phyloP scores from a whole-genome alignment of 2,888 invertebrate species.

The Molanna angustata region DNA sequence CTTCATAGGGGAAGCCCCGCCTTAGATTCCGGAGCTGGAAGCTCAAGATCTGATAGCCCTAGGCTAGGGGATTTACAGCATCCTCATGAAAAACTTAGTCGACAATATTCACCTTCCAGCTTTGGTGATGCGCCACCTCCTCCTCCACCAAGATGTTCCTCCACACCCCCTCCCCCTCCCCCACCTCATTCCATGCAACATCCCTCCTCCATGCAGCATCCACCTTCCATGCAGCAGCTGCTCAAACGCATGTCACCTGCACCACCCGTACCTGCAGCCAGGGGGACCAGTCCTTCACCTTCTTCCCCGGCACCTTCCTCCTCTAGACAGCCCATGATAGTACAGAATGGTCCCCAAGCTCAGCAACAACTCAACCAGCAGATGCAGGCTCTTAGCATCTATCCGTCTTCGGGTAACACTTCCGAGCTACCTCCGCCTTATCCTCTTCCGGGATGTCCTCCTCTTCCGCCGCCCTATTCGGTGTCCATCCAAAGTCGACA shows the following conservation, averaged over 20 bases:
- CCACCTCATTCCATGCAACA: too few relatives aligned
- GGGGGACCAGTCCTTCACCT: conserved; percentile 73
- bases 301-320: conserved; percentile 40
- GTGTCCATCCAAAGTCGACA: conserved; percentile 85
- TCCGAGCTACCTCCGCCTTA: conserved; percentile 69
- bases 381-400: conserved; percentile 81
- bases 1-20: conserved; percentile 81
- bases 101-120: conserved; percentile 70
- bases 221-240: conserved; percentile 58
- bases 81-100: conserved; percentile 61
- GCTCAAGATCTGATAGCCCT: conserved; percentile 87
- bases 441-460: conserved; percentile 62
- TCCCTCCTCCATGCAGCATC: too few relatives aligned
- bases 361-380: conserved; percentile 87
- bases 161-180: conserved; percentile 65
- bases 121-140: conserved; percentile 68
- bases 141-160: conserved; percentile 71
- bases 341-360: conserved; percentile 75
- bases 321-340: conserved; percentile 70
- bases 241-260: conserved; percentile 65
- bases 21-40: conserved; percentile 83
- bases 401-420: conserved; percentile 60
- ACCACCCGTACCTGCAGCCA: conserved; percentile 59
- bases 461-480: conserved; percentile 81
- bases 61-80: conserved; percentile 64